Base-by-base conservation (phyloP, 2,113 vertebrate species). In the Grantiella picta region DNA sequence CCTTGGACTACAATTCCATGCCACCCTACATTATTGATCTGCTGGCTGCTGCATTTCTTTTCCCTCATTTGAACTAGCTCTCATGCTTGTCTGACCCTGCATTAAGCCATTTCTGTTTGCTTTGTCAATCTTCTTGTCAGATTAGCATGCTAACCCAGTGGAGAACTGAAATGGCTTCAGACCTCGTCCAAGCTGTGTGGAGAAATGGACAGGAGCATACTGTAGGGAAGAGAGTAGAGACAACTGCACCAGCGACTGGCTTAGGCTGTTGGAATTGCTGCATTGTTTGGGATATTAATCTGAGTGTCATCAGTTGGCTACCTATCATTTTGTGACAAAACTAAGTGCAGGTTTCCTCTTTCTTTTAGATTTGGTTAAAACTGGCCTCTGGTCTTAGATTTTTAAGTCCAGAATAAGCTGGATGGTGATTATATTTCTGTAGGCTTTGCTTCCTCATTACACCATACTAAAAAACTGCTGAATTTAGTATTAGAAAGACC, bases 11-110 rank as follows among this genome's bases (percentile, higher is more conserved):
- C 56, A 35, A n/a, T 80, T 82, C 38, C 6, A 1, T 76, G 71
- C 40, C 11, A 9, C 23, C 77, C 40, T 27, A 12, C 11, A 9
- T 52, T 90, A 87, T 72, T 90, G 50, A 73, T 94, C 50, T 77
- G 23, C 75, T 80, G 71, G 25, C 66, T 94, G 66, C 76, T 83
- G 90, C 38, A 18, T 86, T 95, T 87, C 70, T 85, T n/a, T 72
- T 53, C 17, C 75, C 50, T 90, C 36, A 42, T 80, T 77, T 90
- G 70, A 77, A 45, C 40, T 52, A 56, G 29, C 25, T 63, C 25
- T 82, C 3, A 2, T 15, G 42, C 59, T 73, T 83, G 11, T 81
- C 59, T 70, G 76, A 57, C 82, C 66, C 21, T 60, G 18, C 25
- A 19, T 65, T 71, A 72, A 80, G 45, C 54, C 19, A 8, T 66